Evolutionary conservation across 2,797 vertebrate species (phyloP), one percentile per base, ranked within the genome.

Genomic region (Passerculus sandwichensis): DNA sequence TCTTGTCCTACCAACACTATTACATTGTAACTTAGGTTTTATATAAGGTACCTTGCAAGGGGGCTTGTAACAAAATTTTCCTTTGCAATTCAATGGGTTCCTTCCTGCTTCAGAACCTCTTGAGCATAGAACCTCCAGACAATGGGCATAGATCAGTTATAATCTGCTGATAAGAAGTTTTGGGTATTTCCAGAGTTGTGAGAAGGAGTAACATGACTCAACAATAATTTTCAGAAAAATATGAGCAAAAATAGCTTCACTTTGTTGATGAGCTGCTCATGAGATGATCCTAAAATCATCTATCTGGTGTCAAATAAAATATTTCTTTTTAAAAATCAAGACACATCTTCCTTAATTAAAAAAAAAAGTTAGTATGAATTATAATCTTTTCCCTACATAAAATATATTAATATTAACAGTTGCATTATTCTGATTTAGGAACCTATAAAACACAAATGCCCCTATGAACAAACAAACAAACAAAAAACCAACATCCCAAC

Each of bases 191-290:
- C 30, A 67, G 17, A 8, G 6, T 48, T 50, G 17, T 27, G 14
- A 86, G 51, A 76, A 34, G 8, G 8, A 70, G 5, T n/a, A 54
- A 12, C 11, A 51, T 5, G 4, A 51, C 9, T 79, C 25, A 72
- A 6, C 7, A 56, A 32, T 50, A 38, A 51, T 61, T 51, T 6
- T 38, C 42, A 73, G 9, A 14, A 60, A 76, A 76, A 27, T 8
- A 30, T 0, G 0, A 59, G n/a, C 14, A 29, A 60, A 27, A 1
- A 1, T 22, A 16, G 2, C 26, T 91, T 86, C 60, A 2, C 6
- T 66, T 64, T 77, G 4, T 54, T 74, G 19, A 54, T 42, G 9
- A 86, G 6, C 4, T 56, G 5, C 27, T 82, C 69, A 44, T n/a
- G 13, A 72, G 9, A 79, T 59, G 3, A 50, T 10, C 6, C 2